Base-by-base conservation (phyloP, 2,113 vertebrate species). In the Sarotherodon lohbergeri region DNA sequence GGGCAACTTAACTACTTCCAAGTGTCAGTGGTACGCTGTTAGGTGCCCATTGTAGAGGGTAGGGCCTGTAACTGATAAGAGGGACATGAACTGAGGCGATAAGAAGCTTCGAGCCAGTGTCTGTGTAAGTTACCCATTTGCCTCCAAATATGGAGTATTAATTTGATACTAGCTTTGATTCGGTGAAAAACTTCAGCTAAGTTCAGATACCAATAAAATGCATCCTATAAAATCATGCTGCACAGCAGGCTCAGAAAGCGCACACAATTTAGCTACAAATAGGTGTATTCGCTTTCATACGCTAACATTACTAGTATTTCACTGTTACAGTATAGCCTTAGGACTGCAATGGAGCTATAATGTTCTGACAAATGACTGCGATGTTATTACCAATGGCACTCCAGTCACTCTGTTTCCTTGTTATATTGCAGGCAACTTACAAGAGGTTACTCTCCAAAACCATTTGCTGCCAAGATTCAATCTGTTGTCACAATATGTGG, bases 121-220 rank as follows among this genome's bases (percentile, higher is more conserved):
- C 83, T 87, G 57, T 27, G 22, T 17, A 73, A 63, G 39, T 73
- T 46, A 80, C 73, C 56, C 36, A 39, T 52, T 56, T 89, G 63
- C 73, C 78, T 56, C 66, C 48, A 66, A 82, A 90, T 83, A 73
- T 81, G 82, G 22, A 19, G 32, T 55, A 88, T 93, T 83, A 50
- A 88, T 93, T 89, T 92, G 88, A 89, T 92, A 19, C 24, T 50
- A 50, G 32, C 32, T 54, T 85, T 50, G 81, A 87, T 92, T 76
- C 6, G 2, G 29, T 11, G 85, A 87, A 86, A 88, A 92, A 88
- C 52, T 52, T 79, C 10, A 36, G 9, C 59, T 61, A 95, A 95
- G 93, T 94, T 96, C 92, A 93, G 80, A 90, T 91, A 89, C 93
- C 86, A 94, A 94, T 95, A 93, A 94, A 95, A 93, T 86, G 94